phyloP scores from a whole-genome alignment of 2,113 vertebrate genomes.

The Penelope pileata region DNA sequence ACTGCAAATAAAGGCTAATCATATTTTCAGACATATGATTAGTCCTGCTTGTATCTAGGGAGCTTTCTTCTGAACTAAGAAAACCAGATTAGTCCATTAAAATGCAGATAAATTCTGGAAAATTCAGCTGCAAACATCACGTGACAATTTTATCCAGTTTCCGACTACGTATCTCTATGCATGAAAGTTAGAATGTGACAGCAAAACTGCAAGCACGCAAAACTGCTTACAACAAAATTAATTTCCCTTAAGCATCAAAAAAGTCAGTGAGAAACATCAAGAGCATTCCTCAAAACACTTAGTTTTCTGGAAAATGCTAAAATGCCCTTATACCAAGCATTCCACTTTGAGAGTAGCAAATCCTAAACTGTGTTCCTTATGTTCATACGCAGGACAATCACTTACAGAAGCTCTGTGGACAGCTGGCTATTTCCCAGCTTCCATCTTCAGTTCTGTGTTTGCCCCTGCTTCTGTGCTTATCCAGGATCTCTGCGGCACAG shows the following conservation, averaged over 20 bases:
- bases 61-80: neutral
- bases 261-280: neutral
- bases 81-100: neutral
- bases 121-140: neutral
- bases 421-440: neutral
- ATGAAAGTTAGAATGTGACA: neutral
- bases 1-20: neutral
- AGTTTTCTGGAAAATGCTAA: neutral
- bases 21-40: neutral
- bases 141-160: neutral
- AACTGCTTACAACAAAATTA: neutral
- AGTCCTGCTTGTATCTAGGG: neutral
- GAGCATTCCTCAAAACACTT: neutral
- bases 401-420: neutral
- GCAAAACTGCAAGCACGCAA: neutral
- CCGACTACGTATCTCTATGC: neutral
- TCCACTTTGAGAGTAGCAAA: neutral
- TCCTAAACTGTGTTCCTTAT: accelerated
- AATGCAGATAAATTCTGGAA: neutral
- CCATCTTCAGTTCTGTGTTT: neutral
- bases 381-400: accelerated
- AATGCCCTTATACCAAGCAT: neutral
- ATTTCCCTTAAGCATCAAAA: neutral
- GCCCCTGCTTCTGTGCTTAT: neutral
- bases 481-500: neutral